Base-by-base conservation (phyloP, 1,140 invertebrate species). In the Drosophila parvula region DNA sequence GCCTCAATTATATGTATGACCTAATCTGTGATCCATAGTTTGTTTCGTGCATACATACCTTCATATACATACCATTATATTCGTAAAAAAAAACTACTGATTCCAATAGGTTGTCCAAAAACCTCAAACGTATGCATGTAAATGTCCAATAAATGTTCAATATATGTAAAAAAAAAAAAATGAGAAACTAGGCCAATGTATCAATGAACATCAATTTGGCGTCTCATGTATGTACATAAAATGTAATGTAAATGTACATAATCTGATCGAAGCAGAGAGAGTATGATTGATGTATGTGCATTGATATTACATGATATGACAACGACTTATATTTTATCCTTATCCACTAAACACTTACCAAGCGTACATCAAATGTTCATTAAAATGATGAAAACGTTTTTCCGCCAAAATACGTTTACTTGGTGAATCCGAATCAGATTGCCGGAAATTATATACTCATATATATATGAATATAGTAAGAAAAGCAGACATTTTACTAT, bases 71-170 rank as follows among this genome's bases (percentile, higher is more conserved):
- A 44, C 40, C 56, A 28, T 7, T 30, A 34, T 10, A 53, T 53
- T 4, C 36, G 6, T 12, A 14, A 41, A 40, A 12, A 14, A 41
- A 40, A 12, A 62, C 53, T 59, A 16, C 27, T 53, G 60, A 22
- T 36, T 41, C 32, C 18, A 32, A 32, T 60, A 22, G 56, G 14
- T 41, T 16, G 50, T 22, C 34, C 28, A 41, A 41, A 32, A 16
- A 59, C 22, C 53, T 63, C 36, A 22, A 63, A 64, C 51, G 56
- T 73, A 55, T 80, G 71, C 70, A 63, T 68, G 78, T 74, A 62
- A 57, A 53, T 55, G 50, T 64, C 51, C 43, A 63, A 51, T 56
- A 47, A 59, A 51, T 64, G 61, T 64, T 59, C 65, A 53, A 38
- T 65, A 44, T 65, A 51, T 69, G 65, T 69, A 44, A 36, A 36